phyloP scores from a whole-genome alignment of 1,140 invertebrate species.

The Copidosoma floridanum region DNA sequence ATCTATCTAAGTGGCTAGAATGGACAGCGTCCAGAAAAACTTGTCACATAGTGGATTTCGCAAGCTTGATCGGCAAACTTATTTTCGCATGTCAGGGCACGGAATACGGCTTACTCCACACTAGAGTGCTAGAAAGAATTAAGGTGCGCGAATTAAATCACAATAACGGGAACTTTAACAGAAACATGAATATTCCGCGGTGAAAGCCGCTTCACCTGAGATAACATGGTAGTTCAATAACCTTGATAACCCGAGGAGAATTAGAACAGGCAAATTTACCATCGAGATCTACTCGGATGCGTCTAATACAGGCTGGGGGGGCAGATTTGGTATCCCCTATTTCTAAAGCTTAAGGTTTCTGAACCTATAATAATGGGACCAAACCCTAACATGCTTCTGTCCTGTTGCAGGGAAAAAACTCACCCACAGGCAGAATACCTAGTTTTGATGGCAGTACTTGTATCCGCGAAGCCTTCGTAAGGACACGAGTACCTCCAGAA shows the following conservation, averaged over 20 bases:
- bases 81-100: not conserved
- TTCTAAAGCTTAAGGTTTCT: not conserved
- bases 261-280: not conserved
- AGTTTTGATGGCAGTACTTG: not conserved
- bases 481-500: conserved; percentile 13
- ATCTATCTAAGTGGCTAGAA: too few species aligned
- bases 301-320: not conserved
- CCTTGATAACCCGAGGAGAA: not conserved
- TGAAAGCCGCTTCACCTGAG: not conserved
- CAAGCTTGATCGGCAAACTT: conserved; percentile 5
- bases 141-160: not conserved
- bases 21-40: too few species aligned
- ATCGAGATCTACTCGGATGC: not conserved
- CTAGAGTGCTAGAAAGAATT: not conserved
- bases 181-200: not conserved
- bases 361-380: not conserved
- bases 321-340: conserved; percentile 13
- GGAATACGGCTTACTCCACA: conserved; percentile 1
- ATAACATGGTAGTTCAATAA: conserved; percentile 6
- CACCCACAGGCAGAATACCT: conserved; percentile 3
- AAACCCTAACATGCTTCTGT: conserved; percentile 10
- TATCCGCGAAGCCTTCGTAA: conserved; percentile 8
- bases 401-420: not conserved
- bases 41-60: conserved; percentile 12
- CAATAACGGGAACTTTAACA: not conserved